A percentile compares a stretch with the other conserved stretches of the same genome.
Evolutionary conservation across 2,888 invertebrate species (phyloP).

Genomic region (Psococerastis gibbosa): DNA sequence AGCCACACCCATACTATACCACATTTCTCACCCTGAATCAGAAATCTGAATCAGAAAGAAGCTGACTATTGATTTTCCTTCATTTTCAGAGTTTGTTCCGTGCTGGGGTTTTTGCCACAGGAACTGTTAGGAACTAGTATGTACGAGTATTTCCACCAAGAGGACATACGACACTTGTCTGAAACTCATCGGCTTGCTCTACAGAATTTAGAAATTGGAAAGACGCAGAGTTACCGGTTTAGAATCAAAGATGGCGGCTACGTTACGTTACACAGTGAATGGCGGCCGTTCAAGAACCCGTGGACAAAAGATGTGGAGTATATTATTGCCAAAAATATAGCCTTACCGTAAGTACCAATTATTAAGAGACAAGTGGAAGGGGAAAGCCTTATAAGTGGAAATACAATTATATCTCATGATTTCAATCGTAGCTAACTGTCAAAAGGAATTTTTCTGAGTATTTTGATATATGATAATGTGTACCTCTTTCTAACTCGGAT

Average conservation of each 20-base stretch:
- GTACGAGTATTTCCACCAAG: slow-evolving; percentile 78
- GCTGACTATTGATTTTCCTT: too few species aligned
- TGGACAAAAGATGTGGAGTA: slow-evolving; percentile 93
- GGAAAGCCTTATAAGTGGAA: too few species aligned
- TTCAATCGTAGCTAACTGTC: too few species aligned
- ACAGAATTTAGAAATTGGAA: slow-evolving; percentile 24
- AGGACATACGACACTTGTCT: slow-evolving; percentile 59
- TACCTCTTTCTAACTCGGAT: too few species aligned
- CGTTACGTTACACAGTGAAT: slow-evolving; percentile 58
- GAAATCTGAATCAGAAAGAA: too few species aligned
- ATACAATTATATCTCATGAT: too few species aligned
- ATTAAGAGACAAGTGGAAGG: too few species aligned
- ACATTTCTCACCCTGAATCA: too few species aligned
- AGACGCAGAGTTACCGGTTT: slow-evolving; percentile 45
- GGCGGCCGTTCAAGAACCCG: slow-evolving; percentile 80
- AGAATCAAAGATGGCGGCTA: slow-evolving; percentile 58
- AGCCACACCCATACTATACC: too few species aligned
- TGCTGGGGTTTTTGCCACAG: slow-evolving; percentile 80
- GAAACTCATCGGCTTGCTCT: slow-evolving; percentile 67
- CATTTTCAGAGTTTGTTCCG: slow-evolving; percentile 48
- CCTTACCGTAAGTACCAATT: slow-evolving; percentile 50
- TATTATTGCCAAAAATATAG: slow-evolving; percentile 68
- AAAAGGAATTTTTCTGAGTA: too few species aligned
- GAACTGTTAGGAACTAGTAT: slow-evolving; percentile 81
- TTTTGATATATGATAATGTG: too few species aligned